Evolutionary conservation across 1,140 invertebrate species (phyloP).

Genomic region (Zophobas atratus): DNA sequence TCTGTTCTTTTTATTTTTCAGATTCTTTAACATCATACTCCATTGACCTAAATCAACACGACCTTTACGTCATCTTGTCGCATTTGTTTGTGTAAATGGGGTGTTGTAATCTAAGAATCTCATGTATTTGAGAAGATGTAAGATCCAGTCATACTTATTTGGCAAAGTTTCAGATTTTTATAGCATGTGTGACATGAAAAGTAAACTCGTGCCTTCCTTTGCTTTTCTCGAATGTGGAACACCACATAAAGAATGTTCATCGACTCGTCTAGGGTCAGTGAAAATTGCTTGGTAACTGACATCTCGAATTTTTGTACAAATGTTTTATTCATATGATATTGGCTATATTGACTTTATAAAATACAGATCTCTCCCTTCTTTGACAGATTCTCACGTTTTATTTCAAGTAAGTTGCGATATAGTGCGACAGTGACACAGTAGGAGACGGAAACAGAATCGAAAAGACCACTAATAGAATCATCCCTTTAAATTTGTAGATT

Average conservation of each 20-base stretch:
- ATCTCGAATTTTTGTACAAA: slow-evolving; percentile 5
- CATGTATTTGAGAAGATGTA: slow-evolving; percentile 12
- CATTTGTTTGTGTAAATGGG: slow-evolving; percentile 28
- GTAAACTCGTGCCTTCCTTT: not conserved
- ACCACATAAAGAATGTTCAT: slow-evolving; percentile 21
- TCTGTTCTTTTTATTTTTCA: not conserved
- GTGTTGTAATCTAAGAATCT: slow-evolving; percentile 19
- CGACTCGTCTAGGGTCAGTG: slow-evolving; percentile 31
- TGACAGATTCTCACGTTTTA: slow-evolving; percentile 19
- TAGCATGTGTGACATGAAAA: not conserved
- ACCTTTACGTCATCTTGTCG: slow-evolving; percentile 9
- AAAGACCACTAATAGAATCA: slow-evolving; percentile 3
- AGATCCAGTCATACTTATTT: slow-evolving; percentile 19
- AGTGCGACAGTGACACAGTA: not conserved
- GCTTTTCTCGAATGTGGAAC: slow-evolving; percentile 10
- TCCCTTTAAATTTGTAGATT: slow-evolving; percentile 14
- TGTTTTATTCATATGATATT: slow-evolving; percentile 34
- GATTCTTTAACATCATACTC: not conserved
- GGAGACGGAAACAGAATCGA: not conserved
- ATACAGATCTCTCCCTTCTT: slow-evolving; percentile 10
- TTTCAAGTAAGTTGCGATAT: not conserved
- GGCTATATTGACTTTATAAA: slow-evolving; percentile 36
- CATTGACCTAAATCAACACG: slow-evolving; percentile 3
- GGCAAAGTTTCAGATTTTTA: slow-evolving; percentile 27
- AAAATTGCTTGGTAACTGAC: slow-evolving; percentile 13